Evolutionary conservation across 2,797 vertebrate species (phyloP).

Genomic region (Acanthopagrus latus): DNA sequence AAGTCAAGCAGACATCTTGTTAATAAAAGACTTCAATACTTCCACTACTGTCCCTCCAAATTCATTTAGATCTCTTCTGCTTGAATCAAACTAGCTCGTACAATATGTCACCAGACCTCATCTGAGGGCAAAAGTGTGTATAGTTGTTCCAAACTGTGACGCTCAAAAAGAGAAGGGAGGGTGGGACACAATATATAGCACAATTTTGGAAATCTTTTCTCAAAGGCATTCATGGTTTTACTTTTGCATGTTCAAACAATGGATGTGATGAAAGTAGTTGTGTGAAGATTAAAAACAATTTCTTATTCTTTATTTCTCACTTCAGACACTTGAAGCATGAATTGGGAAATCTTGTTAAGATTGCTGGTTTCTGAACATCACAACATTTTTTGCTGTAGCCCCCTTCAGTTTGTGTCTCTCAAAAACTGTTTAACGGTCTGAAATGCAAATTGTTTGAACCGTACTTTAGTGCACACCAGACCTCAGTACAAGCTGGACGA

Average conservation of each 20-base stretch:
- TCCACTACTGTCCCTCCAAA: slow-evolving; percentile 32
- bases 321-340: slow-evolving; percentile 12
- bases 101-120: slow-evolving; percentile 24
- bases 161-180: not conserved
- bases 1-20: slow-evolving; percentile 62
- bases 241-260: slow-evolving; percentile 7
- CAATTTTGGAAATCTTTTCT: slow-evolving; percentile 12
- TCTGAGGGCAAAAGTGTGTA: slow-evolving; percentile 13
- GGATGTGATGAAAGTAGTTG: not conserved
- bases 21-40: slow-evolving; percentile 67
- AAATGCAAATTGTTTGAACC: slow-evolving; percentile 34
- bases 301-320: not conserved
- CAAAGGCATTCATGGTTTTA: slow-evolving; percentile 4
- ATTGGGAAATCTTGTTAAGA: not conserved
- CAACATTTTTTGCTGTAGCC: not conserved
- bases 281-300: slow-evolving; percentile 14
- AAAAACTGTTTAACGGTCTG: slow-evolving; percentile 21
- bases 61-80: slow-evolving; percentile 39
- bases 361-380: not conserved
- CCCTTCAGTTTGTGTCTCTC: slow-evolving; percentile 4
- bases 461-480: slow-evolving; percentile 8
- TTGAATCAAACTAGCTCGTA: slow-evolving; percentile 20
- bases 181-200: not conserved
- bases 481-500: slow-evolving; percentile 19
- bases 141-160: slow-evolving; percentile 8